These are phyloP conservation scores for Muntiacus reevesi DNA, from an alignment of 2,113 vertebrate species.

Conservation along the genomic window DNA sequence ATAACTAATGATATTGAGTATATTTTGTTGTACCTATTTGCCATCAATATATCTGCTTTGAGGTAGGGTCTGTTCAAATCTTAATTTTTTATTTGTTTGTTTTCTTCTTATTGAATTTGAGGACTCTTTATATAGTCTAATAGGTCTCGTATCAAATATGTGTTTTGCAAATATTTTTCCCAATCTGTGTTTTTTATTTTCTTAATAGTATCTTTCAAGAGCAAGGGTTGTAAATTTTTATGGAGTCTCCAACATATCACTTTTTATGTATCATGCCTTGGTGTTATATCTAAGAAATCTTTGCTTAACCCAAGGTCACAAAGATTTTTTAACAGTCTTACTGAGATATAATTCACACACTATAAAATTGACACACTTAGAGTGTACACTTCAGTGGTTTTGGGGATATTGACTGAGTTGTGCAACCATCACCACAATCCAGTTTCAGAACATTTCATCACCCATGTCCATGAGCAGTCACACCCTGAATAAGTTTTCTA, in stretches of 20 bases:
- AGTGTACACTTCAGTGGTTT: not conserved
- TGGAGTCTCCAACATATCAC: not conserved
- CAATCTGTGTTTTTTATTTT: not conserved
- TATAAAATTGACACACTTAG: not conserved
- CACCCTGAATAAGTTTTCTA: not conserved
- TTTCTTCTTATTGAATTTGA: not conserved
- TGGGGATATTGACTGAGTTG: not conserved
- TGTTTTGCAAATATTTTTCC: not conserved
- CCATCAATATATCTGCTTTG: not conserved
- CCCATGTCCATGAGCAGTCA: not conserved
- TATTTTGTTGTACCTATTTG: not conserved
- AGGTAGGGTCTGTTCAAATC: not conserved
- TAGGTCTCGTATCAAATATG: not conserved
- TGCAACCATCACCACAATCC: not conserved
- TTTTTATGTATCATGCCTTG: not conserved
- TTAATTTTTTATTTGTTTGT: not conserved
- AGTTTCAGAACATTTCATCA: not conserved
- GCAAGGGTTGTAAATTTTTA: not conserved
- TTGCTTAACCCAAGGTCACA: not conserved
- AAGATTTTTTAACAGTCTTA: not conserved
- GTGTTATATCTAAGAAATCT: not conserved
- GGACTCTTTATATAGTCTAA: not conserved
- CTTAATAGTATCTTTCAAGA: not conserved
- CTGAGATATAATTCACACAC: not conserved
- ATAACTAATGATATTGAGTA: not conserved